Base-by-base conservation (phyloP, 2,113 vertebrate species). In the Herpailurus yagouaroundi region DNA sequence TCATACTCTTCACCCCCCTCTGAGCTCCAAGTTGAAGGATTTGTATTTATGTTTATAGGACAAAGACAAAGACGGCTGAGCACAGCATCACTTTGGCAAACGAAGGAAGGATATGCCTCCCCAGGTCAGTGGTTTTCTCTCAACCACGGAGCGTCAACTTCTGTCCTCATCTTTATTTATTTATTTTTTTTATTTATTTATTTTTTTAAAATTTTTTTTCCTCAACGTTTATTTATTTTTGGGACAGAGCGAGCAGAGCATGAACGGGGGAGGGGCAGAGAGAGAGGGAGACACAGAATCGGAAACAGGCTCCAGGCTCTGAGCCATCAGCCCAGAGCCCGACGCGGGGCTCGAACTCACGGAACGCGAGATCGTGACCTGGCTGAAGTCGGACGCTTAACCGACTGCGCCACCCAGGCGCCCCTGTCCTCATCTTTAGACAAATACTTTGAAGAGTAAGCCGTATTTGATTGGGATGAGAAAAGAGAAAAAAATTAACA, bases 401-500 rank as follows among this genome's bases (percentile, higher is more conserved):
- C n/a, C n/a, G n/a, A n/a, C n/a, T n/a, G n/a, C n/a, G n/a, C n/a
- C n/a, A n/a, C n/a, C n/a, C n/a, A n/a, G n/a, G n/a, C n/a, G n/a
- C n/a, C n/a, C n/a, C 29, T 41, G 11, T 80, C 29, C 4, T 66
- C 71, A 71, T 57, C 29, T 84, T 94, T 94, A 91, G 38, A 69
- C 2, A 52, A 71, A 93, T 45, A 14, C 71, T 91, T 89, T 94
- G 83, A 84, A 96, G 89, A 94, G 27, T 13, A 93, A 86, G 12
- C 55, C 84, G 3, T 50, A 74, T 88, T 95, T 97, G 29, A 91
- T 0, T 76, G 0, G 48, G 36, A 83, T 27, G 13, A 60, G 74
- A 21, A 77, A 83, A 64, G 31, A 27, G 68, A 81, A 79, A 92
- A 83, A 76, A 74, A 48, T 86, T 63, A 95, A 50, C 27, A 57